Evolutionary conservation across 2,797 vertebrate species (phyloP).

Genomic region (Silurus aristotelis): DNA sequence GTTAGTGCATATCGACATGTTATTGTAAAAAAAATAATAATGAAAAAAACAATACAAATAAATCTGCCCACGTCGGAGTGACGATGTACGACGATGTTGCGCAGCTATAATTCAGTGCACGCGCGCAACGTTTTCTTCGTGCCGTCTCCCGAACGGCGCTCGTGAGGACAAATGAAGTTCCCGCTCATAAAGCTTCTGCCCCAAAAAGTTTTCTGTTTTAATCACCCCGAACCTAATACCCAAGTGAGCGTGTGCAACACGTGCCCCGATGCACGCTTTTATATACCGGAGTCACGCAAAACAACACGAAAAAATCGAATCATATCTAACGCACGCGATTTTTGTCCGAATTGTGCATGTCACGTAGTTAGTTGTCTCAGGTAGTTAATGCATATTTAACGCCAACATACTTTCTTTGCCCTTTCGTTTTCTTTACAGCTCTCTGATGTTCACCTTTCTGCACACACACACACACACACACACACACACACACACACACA

Average conservation of each 20-base stretch:
- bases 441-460: background rate
- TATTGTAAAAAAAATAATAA: background rate
- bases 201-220: background rate
- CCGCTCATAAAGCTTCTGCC: background rate
- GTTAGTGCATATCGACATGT: background rate
- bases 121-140: background rate
- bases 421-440: background rate
- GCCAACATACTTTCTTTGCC: background rate
- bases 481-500: background rate
- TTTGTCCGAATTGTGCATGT: background rate
- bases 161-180: background rate
- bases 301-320: background rate
- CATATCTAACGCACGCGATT: background rate
- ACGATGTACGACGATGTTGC: background rate
- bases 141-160: background rate
- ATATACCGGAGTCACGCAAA: background rate
- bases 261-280: background rate
- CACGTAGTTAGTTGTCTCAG: too few relatives aligned
- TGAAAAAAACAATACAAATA: background rate
- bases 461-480: background rate
- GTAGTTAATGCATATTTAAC: background rate
- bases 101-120: slow-evolving; percentile 5
- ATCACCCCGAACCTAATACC: background rate
- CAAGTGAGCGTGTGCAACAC: background rate
- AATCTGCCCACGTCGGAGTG: background rate